Percentiles rank a stretch among this genome's conserved stretches.
Conservation (phyloP, 2,888 invertebrate species). For the Campopleginae sp. region DNA sequence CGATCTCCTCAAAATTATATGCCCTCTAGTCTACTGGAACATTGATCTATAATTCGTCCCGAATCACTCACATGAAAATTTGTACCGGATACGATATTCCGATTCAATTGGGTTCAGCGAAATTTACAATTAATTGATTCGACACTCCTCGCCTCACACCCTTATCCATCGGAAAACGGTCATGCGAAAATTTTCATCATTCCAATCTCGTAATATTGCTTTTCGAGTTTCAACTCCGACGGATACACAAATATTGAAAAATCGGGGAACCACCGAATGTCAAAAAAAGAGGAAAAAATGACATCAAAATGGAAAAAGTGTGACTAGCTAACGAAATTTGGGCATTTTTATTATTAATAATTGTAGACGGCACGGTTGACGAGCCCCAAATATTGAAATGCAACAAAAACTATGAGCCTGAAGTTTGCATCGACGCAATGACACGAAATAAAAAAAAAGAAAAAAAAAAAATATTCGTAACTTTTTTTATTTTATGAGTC, state of each 20-base stretch:
- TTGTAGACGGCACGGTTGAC: no score
- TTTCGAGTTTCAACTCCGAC: not conserved
- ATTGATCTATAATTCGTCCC: not conserved
- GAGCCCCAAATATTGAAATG: no score
- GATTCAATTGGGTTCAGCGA: not conserved
- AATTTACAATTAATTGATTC: slow-evolving; percentile 5
- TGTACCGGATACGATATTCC: not conserved
- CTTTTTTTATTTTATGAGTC: no score
- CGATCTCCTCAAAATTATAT: not conserved
- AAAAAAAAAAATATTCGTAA: no score
- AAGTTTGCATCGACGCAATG: no score
- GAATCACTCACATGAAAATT: not conserved
- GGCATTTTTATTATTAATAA: no score
- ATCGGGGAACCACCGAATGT: no score
- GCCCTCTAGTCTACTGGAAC: not conserved
- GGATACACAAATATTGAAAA: not conserved
- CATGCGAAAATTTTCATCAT: not conserved
- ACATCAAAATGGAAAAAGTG: no score
- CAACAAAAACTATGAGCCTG: no score
- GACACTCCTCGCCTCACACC: not conserved
- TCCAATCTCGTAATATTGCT: not conserved
- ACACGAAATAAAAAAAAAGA: no score
- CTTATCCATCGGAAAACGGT: not conserved
- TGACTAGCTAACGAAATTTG: no score
- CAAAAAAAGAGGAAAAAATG: no score